A percentile compares a stretch with the other conserved stretches of the same genome.
Conservation (phyloP, 2,888 invertebrate genomes). For the Strigamia transsilvanica region DNA sequence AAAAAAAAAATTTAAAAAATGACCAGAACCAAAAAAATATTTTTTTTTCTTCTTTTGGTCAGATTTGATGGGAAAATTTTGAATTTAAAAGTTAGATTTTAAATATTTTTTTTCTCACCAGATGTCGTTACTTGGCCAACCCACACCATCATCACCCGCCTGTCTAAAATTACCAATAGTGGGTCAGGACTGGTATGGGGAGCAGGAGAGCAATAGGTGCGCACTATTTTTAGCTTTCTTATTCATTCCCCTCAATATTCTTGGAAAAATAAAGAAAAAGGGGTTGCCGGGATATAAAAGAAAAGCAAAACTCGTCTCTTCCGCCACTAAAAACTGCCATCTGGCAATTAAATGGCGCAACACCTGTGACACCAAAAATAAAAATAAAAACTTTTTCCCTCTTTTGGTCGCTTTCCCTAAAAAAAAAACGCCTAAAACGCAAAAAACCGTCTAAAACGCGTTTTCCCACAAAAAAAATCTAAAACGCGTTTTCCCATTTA, state of each 20-base stretch:
- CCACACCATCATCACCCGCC: not conserved
- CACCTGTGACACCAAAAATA: not conserved
- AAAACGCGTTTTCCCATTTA: too few relatives aligned
- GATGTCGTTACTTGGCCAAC: not conserved
- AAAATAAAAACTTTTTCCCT: too few relatives aligned
- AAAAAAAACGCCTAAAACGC: too few relatives aligned
- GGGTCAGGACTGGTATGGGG: slow-evolving; percentile 28
- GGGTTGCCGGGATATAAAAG: not conserved
- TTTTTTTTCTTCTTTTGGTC: too few relatives aligned
- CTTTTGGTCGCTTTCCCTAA: not conserved
- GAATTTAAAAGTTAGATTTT: too few relatives aligned
- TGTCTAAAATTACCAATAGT: slow-evolving; percentile 6
- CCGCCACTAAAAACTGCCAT: not conserved
- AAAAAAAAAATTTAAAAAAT: too few relatives aligned
- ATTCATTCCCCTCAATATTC: slow-evolving; percentile 25
- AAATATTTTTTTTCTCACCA: not conserved
- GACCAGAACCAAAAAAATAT: not conserved
- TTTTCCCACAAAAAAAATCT: too few relatives aligned
- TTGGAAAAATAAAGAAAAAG: not conserved
- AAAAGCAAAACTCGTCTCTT: not conserved
- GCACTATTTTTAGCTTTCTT: slow-evolving; percentile 9
- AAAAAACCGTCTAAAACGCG: too few relatives aligned
- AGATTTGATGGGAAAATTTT: too few relatives aligned
- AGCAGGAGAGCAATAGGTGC: slow-evolving; percentile 11
- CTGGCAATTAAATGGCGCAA: slow-evolving; percentile 19